phyloP scores from a whole-genome alignment of 2,888 invertebrate species.

The Andrena haemorrhoa region DNA sequence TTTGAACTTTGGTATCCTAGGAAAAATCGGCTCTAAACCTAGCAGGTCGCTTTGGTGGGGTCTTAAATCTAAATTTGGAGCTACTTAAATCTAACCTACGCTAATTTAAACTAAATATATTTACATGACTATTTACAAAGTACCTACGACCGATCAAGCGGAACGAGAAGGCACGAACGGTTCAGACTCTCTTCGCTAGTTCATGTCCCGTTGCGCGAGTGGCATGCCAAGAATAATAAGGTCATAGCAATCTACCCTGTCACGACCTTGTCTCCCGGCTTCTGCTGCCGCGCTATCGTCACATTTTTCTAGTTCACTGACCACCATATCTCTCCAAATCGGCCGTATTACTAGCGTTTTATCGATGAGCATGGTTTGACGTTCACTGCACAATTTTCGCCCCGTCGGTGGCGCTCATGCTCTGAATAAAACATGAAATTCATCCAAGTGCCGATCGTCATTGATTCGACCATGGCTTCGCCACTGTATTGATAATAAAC shows the following conservation, averaged over 20 bases:
- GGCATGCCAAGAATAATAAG: slow-evolving; percentile 62
- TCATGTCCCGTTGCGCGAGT: slow-evolving; percentile 46
- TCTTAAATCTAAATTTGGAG: too few species aligned
- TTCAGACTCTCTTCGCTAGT: slow-evolving; percentile 28
- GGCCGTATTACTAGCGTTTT: not conserved
- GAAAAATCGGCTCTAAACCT: too few species aligned
- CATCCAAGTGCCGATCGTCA: not conserved
- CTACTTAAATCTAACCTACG: too few species aligned
- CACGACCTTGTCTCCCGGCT: slow-evolving; percentile 66
- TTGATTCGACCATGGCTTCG: too few species aligned
- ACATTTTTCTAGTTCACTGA: slow-evolving; percentile 58
- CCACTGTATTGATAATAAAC: too few species aligned
- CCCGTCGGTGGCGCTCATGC: not conserved
- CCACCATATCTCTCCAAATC: slow-evolving; percentile 29
- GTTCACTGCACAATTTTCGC: not conserved
- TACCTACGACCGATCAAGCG: not conserved
- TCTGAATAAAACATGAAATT: slow-evolving; percentile 6
- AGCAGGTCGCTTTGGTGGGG: too few species aligned
- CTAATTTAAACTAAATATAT: too few species aligned
- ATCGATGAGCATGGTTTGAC: not conserved
- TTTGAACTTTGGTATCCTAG: too few species aligned
- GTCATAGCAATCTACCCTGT: slow-evolving; percentile 67
- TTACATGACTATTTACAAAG: too few species aligned
- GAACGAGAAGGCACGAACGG: not conserved
- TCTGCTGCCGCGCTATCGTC: slow-evolving; percentile 31